Base-by-base conservation (phyloP, 1,140 invertebrate species). In the Pseudomyrmex concolor region DNA sequence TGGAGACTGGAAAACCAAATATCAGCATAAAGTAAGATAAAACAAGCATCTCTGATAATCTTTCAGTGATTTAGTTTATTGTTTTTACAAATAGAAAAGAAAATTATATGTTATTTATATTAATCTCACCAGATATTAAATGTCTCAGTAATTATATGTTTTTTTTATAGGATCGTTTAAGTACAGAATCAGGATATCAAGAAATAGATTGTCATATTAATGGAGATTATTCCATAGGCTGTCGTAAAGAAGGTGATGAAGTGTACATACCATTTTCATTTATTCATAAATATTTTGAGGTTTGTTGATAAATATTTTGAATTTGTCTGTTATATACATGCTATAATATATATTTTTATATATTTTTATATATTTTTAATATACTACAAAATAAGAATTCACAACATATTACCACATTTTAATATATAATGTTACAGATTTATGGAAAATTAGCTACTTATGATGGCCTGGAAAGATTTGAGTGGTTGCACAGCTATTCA, bases 401-500 rank as follows among this genome's bases (percentile, higher is more conserved):
- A 34, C 13, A 17, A 15, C 50, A 45, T 1, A 25, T 70, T 64
- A 67, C 19, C 66, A 10, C 72, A 68, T 72, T 43, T 63, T 76
- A 57, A 10, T 15, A 19, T 67, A 57, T 12, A 60, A 84, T 67
- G 76, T 84, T 92, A 73, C 87, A 96, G 96, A 95, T 97, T 82
- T 97, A 97, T 93, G 97, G 97, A 1, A 97, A 97, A 93, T 91
- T 97, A 92, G 96, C 96, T 55, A 95, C 95, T 13, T 95, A 95
- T 60, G 96, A 97, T 92, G 96, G 96, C 45, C 91, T 96, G 43
- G 96, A 97, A 89, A 95, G 96, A 85, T 99, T 99, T 92, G 97
- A 98, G 91, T 99, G 98, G 97, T 97, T 97, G 25, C 98, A 99
- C 93, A 98, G 98, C 92, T 98, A 98, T 92, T 97, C 98, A 10